Base-by-base conservation (phyloP, 2,888 invertebrate genomes). In the Argyra leucocephala region DNA sequence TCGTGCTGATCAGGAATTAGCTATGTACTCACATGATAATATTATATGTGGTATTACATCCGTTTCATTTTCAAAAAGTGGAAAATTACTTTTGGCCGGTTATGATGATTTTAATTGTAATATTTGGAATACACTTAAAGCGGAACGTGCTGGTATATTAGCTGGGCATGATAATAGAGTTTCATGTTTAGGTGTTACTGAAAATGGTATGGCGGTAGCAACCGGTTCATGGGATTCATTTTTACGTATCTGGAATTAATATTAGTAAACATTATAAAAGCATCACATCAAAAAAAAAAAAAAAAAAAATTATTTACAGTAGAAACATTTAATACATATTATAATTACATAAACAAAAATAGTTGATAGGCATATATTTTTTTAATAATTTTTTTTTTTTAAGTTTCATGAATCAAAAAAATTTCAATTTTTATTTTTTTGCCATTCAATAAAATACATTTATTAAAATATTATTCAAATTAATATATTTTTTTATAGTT, bases 91-190 rank as follows among this genome's bases (percentile, higher is more conserved):
- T 80, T 85, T 97, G 71, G 97, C 97, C 78, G 99, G 99, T 69
- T 99, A 99, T 82, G 99, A 99, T 81, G 99, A 99, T 84, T 99
- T 99, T 85, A 99, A 99, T 83, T 98, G 98, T 85, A 99, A 99
- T 84, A 97, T 99, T 58, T 99, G 99, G 99, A 99, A 99, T 83
- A 96, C 97, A 71, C 95, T 99, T 93, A 96, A 98, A 85, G 96
- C 97, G 79, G 99, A 99, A 81, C 88, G 99, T 82, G 78, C 78
- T 26, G 79, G 99, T 78, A 98, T 99, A 75, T 84, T 99, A 73
- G 98, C 98, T 77, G 99, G 99, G 65, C 99, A 99, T 83, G 99
- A 99, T 85, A 99, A 99, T 85, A 90, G 99, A 77, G 99, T 99
- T 72, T 97, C 97, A 78, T 99, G 99, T 83, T 87, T 99, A 80